Evolutionary conservation across 2,113 vertebrate species (phyloP).

Genomic region (Pavo muticus): DNA sequence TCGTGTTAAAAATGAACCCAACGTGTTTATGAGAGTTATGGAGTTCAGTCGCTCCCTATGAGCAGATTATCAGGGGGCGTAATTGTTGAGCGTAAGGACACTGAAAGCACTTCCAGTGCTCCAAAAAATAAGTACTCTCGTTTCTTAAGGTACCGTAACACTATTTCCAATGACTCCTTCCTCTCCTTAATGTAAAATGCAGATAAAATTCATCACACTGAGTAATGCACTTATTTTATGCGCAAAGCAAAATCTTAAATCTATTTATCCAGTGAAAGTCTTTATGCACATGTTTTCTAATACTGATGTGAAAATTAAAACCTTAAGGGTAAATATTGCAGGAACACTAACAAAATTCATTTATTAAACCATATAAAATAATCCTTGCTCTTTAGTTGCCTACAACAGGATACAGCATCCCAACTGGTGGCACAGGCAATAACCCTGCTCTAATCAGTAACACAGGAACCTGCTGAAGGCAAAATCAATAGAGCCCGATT

Average conservation of each 20-base stretch:
- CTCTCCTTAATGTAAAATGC: neutral
- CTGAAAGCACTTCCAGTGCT: neutral
- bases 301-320: constrained; percentile 73
- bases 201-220: constrained; percentile 73
- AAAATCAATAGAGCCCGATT: constrained; percentile 72
- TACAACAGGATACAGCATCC: constrained; percentile 48
- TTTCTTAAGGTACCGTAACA: constrained; percentile 34
- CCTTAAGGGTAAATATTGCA: constrained; percentile 62
- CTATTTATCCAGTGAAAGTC: constrained; percentile 56
- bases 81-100: neutral
- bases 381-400: constrained; percentile 44
- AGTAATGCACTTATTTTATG: constrained; percentile 75
- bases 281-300: constrained; percentile 67
- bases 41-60: neutral
- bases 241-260: constrained; percentile 72
- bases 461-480: constrained; percentile 61
- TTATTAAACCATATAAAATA: constrained; percentile 68
- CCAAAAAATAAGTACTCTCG: neutral
- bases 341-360: constrained; percentile 67
- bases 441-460: constrained; percentile 69
- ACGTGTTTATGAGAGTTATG: neutral
- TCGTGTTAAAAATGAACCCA: neutral
- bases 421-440: constrained; percentile 62
- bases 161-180: constrained; percentile 11
- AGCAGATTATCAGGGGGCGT: neutral